These are phyloP conservation scores for Cairina moschata DNA, from an alignment of 2,113 vertebrate species.

Conservation along the genomic window DNA sequence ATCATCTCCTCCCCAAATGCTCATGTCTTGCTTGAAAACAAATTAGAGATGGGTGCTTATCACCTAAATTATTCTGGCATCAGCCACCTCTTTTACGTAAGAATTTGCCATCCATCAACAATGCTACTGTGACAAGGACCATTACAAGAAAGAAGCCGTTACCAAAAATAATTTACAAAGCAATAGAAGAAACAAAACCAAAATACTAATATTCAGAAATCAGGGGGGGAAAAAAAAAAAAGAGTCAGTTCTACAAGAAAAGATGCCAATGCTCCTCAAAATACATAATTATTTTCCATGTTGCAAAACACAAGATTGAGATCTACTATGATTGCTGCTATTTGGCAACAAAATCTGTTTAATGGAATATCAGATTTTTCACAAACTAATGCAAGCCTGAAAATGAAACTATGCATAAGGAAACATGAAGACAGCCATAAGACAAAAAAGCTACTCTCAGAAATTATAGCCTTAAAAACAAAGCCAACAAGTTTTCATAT, in stretches of 20 bases:
- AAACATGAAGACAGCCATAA: rapidly evolving
- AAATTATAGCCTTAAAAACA: neutral
- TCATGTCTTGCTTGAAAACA: neutral
- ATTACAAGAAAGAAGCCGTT: neutral
- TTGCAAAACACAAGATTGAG: neutral
- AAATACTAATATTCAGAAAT: neutral
- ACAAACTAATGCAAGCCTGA: neutral
- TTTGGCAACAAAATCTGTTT: neutral
- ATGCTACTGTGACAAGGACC: neutral
- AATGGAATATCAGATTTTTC: neutral
- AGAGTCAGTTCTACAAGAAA: neutral
- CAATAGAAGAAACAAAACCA: neutral
- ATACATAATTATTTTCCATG: neutral
- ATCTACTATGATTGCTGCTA: neutral
- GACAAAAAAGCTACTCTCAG: neutral
- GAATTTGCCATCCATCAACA: neutral
- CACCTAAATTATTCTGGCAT: neutral
- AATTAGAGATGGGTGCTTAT: rapidly evolving
- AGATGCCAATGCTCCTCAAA: neutral
- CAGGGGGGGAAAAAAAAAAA: neutral
- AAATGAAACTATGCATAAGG: neutral
- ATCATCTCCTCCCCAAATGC: neutral
- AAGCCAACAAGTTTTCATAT: neutral
- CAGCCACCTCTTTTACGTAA: neutral
- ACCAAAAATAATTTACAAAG: neutral